Evolutionary conservation across 2,113 vertebrate genomes (phyloP).

Genomic region (Aphyosemion australe): DNA sequence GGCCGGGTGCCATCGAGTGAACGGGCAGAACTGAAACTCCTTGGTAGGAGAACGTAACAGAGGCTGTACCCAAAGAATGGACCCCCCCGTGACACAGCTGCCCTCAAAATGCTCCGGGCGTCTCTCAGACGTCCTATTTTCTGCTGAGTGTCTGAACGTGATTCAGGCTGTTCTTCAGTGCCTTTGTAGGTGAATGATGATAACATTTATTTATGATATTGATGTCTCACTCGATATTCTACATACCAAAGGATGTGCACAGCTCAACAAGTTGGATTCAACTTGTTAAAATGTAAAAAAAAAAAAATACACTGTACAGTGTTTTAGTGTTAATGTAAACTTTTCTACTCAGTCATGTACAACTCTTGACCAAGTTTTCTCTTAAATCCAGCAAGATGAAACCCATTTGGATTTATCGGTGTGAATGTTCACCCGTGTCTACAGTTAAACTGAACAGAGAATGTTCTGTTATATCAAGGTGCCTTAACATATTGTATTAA

Average conservation of each 20-base stretch:
- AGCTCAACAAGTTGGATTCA: conserved; percentile 11
- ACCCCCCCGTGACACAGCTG: not conserved
- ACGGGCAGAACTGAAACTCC: not conserved
- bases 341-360: too few species aligned
- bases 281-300: too few species aligned
- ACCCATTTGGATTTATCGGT: not conserved
- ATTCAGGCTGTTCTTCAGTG: conserved; percentile 18
- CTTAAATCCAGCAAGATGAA: not conserved
- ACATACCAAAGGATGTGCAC: conserved; percentile 60
- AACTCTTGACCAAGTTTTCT: too few species aligned
- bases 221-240: conserved; percentile 33
- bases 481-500: not conserved
- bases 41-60: not conserved
- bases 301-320: too few species aligned
- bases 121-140: not conserved
- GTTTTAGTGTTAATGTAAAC: too few species aligned
- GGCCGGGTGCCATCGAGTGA: conserved; percentile 85
- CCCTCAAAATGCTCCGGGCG: not conserved
- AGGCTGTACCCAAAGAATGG: conserved; percentile 43
- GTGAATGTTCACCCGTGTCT: not conserved
- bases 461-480: not conserved
- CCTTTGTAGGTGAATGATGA: conserved; percentile 31
- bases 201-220: conserved; percentile 2
- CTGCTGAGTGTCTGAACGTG: conserved; percentile 16
- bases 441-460: not conserved